A percentile compares a stretch with the other conserved stretches of the same genome.
phyloP scores from a whole-genome alignment of 2,888 invertebrate species.

The Beris morrisii region DNA sequence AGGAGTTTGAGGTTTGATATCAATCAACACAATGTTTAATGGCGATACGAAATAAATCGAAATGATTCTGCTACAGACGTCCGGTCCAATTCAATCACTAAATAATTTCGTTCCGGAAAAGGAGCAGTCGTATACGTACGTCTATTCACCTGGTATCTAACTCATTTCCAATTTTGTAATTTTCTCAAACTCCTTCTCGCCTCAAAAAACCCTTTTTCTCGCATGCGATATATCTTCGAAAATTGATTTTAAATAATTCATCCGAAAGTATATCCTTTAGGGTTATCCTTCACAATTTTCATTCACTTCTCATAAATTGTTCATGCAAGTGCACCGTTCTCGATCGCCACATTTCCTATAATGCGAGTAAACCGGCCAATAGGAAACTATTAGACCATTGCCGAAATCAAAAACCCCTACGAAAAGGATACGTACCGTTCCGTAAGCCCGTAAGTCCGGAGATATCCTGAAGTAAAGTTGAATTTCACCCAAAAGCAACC shows the following conservation, averaged over 20 bases:
- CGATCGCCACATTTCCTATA: constrained; percentile 1
- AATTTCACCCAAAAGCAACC: constrained; percentile 13
- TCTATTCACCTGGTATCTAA: too few relatives aligned
- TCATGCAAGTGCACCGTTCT: constrained; percentile 16
- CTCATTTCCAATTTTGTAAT: too few relatives aligned
- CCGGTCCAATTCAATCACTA: too few relatives aligned
- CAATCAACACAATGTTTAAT: too few relatives aligned
- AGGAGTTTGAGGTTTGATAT: too few relatives aligned
- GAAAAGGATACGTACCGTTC: constrained; percentile 13
- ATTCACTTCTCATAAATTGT: constrained; percentile 20
- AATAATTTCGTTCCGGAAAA: too few relatives aligned
- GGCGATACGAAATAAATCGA: too few relatives aligned
- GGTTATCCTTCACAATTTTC: constrained; percentile 26
- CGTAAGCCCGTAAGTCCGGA: constrained; percentile 1
- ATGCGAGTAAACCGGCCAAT: constrained; percentile 5
- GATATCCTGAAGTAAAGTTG: constrained; percentile 25
- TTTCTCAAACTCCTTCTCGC: too few relatives aligned
- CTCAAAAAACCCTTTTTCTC: too few relatives aligned
- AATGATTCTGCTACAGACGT: too few relatives aligned
- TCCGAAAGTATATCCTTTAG: constrained; percentile 15
- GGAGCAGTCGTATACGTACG: too few relatives aligned
- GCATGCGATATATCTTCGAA: too few relatives aligned
- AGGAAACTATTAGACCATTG: constrained; percentile 14
- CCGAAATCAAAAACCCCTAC: constrained; percentile 13
- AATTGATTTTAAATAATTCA: constrained; percentile 32